Conservation (phyloP, 2,888 invertebrate genomes). For the Xanthostigma xanthostigma region DNA sequence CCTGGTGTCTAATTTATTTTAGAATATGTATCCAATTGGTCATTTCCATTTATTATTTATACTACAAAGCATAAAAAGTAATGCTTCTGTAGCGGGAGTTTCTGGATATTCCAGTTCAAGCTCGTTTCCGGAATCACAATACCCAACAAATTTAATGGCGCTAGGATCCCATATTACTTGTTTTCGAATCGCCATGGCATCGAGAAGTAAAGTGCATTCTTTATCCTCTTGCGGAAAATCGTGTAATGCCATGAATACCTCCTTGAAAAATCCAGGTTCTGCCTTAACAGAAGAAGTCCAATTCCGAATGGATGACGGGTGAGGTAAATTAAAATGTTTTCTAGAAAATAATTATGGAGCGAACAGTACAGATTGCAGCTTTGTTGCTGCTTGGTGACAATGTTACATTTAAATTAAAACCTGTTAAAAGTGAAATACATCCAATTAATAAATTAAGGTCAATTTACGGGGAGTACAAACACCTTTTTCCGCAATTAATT, state of each 20-base stretch:
- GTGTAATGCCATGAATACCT: slow-evolving; percentile 3
- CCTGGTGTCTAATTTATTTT: slow-evolving; percentile 3
- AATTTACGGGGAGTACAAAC: no score
- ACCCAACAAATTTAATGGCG: no score
- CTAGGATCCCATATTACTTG: slow-evolving; percentile 9
- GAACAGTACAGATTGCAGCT: no score
- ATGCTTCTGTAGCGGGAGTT: slow-evolving; percentile 8
- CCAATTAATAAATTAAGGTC: no score
- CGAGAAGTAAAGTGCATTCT: not conserved
- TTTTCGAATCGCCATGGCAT: slow-evolving; percentile 9
- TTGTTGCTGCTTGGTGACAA: no score
- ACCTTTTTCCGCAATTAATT: no score
- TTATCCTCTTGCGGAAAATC: slow-evolving; percentile 2
- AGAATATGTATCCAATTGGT: slow-evolving; percentile 8
- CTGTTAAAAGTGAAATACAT: no score
- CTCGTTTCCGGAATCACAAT: slow-evolving; percentile 6
- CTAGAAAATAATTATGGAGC: slow-evolving; percentile 1
- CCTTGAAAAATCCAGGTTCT: slow-evolving; percentile 3
- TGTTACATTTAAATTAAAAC: no score
- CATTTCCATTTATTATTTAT: slow-evolving; percentile 8
- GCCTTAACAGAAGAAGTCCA: slow-evolving; percentile 4
- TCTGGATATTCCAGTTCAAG: slow-evolving; percentile 6
- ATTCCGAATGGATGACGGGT: slow-evolving; percentile 1
- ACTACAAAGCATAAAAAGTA: slow-evolving; percentile 9
- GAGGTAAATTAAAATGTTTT: not conserved